A percentile compares a stretch with the other conserved stretches of the same genome.
These are phyloP conservation scores for Aeoliscus strigatus DNA, from an alignment of 2,797 vertebrate genomes.

Conservation along the genomic window DNA sequence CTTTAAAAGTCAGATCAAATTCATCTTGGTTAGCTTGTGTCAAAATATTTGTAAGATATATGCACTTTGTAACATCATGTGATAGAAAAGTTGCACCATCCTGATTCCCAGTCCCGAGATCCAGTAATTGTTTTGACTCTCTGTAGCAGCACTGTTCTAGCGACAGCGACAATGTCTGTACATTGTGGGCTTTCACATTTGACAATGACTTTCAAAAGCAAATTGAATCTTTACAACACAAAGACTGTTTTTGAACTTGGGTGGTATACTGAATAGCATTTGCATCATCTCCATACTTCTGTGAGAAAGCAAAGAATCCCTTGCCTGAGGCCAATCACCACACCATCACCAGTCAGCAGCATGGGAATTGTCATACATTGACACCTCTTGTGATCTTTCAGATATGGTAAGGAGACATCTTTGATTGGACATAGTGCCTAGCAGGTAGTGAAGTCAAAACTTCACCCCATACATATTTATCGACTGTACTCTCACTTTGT, in stretches of 20 bases:
- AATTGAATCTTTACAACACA: slow-evolving; percentile 15
- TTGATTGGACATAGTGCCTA: slow-evolving; percentile 56
- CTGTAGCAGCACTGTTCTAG: no score
- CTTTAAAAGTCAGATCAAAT: no score
- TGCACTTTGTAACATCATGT: no score
- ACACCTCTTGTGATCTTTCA: slow-evolving; percentile 56
- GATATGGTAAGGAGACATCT: slow-evolving; percentile 38
- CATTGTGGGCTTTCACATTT: slow-evolving; percentile 21
- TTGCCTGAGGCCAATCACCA: slow-evolving; percentile 44
- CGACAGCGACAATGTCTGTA: no score
- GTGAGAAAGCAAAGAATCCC: slow-evolving; percentile 37
- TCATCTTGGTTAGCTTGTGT: no score
- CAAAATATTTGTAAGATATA: no score
- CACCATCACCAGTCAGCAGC: slow-evolving; percentile 46
- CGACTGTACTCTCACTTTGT: slow-evolving; percentile 23
- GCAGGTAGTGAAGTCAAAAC: slow-evolving; percentile 39
- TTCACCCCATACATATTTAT: slow-evolving; percentile 57
- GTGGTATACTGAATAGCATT: slow-evolving; percentile 4
- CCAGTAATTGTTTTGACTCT: no score
- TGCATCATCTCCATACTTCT: slow-evolving; percentile 41
- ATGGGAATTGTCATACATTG: slow-evolving; percentile 39
- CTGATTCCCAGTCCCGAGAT: no score
- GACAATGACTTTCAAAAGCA: slow-evolving; percentile 23
- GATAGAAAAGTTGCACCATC: no score
- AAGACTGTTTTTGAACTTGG: slow-evolving; percentile 2